Evolutionary conservation across 2,888 invertebrate genomes (phyloP).

Genomic region (Calliphora vomitoria): DNA sequence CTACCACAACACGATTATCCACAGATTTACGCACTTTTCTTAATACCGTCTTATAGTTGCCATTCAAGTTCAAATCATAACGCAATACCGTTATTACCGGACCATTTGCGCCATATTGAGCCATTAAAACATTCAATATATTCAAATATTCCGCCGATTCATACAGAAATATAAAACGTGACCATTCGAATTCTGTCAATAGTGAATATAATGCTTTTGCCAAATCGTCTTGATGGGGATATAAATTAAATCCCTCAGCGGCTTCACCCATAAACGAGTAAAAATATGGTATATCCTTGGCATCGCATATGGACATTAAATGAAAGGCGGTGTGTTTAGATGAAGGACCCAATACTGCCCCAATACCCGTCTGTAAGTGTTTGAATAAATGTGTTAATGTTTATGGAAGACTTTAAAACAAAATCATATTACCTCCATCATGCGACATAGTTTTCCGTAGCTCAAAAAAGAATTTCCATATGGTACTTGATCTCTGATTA

Average conservation of each 20-base stretch:
- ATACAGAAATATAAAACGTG: constrained; percentile 91
- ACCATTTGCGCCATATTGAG: constrained; percentile 86
- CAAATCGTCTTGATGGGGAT: constrained; percentile 89
- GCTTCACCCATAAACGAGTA: constrained; percentile 90
- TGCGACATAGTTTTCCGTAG: constrained; percentile 85
- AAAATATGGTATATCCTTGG: constrained; percentile 93
- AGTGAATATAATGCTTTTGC: constrained; percentile 89
- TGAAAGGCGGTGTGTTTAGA: constrained; percentile 89
- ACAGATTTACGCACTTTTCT: constrained; percentile 89
- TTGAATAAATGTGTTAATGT: neutral
- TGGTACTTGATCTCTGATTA: constrained; percentile 83
- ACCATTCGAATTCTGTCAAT: constrained; percentile 91
- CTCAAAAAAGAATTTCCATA: constrained; percentile 86
- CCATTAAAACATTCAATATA: constrained; percentile 90
- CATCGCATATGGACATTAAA: constrained; percentile 92
- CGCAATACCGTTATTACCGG: constrained; percentile 87
- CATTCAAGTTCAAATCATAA: constrained; percentile 88
- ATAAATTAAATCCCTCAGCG: constrained; percentile 88
- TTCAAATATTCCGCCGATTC: constrained; percentile 86
- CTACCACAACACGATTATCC: constrained; percentile 89
- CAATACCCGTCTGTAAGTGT: constrained; percentile 87
- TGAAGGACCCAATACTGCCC: constrained; percentile 93
- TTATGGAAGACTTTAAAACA: no score
- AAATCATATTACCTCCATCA: constrained; percentile 85
- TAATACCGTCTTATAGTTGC: constrained; percentile 88